Conservation (phyloP, 2,113 vertebrate species). For the Lasiurus cinereus region DNA sequence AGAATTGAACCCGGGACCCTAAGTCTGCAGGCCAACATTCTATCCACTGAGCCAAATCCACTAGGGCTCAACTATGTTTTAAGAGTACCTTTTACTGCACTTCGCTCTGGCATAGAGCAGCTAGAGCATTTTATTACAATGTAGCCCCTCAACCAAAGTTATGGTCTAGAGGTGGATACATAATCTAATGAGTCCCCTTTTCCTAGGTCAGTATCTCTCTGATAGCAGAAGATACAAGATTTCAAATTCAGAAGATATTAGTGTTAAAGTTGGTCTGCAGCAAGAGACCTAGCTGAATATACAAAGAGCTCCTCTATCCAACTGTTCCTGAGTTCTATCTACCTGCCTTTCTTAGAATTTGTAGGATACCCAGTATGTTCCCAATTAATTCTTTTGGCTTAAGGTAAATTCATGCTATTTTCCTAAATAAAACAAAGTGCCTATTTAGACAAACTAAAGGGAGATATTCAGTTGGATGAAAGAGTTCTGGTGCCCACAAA, state of each 20-base stretch:
- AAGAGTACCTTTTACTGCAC: not conserved
- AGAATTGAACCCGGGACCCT: not conserved
- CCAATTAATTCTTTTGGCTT: conserved; percentile 40
- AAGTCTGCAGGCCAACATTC: not conserved
- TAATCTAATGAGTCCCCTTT: not conserved
- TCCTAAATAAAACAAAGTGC: conserved; percentile 41
- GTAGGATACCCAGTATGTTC: not conserved
- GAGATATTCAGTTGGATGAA: not conserved
- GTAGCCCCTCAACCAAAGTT: not conserved
- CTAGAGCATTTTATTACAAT: not conserved
- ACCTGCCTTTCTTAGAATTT: conserved; percentile 41
- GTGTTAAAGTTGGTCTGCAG: not conserved
- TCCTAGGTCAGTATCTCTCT: not conserved
- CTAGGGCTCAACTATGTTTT: not conserved
- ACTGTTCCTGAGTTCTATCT: not conserved
- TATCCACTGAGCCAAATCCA: not conserved
- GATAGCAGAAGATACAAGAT: conserved; percentile 17
- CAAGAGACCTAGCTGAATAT: conserved; percentile 22
- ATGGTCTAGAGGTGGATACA: not conserved
- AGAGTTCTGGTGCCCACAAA: not conserved
- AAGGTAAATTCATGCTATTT: not conserved
- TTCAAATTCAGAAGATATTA: conserved; percentile 28
- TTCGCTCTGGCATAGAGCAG: not conserved
- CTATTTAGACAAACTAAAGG: not conserved
- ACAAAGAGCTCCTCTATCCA: not conserved